These are phyloP conservation scores for Agrochola lychnidis DNA, from an alignment of 2,888 invertebrate species.

Conservation along the genomic window DNA sequence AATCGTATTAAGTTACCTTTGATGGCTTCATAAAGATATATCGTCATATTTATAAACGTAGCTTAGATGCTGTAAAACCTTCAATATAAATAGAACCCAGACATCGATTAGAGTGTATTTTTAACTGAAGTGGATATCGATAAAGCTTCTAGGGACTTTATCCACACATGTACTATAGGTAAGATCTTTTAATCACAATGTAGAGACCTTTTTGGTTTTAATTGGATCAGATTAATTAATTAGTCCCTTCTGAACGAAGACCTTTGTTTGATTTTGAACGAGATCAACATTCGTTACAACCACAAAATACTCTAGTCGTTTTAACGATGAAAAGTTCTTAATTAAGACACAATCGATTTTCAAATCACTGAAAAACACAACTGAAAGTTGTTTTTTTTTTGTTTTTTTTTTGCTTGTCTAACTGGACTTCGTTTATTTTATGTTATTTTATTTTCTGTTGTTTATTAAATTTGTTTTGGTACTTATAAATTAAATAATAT, in stretches of 20 bases:
- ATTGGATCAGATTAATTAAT: neutral
- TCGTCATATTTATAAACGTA: neutral
- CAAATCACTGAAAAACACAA: neutral
- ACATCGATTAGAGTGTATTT: neutral
- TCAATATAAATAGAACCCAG: neutral
- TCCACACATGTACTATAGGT: neutral
- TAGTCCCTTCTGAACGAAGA: neutral
- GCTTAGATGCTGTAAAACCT: constrained; percentile 6
- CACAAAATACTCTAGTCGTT: too few species aligned
- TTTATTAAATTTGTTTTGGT: too few species aligned
- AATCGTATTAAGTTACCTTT: neutral
- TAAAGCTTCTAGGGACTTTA: neutral
- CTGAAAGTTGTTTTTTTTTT: too few species aligned
- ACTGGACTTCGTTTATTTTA: neutral
- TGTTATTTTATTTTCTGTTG: too few species aligned
- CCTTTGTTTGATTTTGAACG: too few species aligned
- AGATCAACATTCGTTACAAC: neutral
- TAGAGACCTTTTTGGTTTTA: neutral
- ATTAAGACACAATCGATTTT: neutral
- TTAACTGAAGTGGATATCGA: neutral
- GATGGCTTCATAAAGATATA: constrained; percentile 9
- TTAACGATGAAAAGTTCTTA: too few species aligned
- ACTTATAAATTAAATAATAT: too few species aligned
- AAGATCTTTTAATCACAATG: neutral
- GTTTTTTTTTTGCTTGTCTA: neutral